A percentile compares a stretch with the other conserved stretches of the same genome.
Evolutionary conservation across 2,888 invertebrate genomes (phyloP).

Genomic region (Cheilosia soror): DNA sequence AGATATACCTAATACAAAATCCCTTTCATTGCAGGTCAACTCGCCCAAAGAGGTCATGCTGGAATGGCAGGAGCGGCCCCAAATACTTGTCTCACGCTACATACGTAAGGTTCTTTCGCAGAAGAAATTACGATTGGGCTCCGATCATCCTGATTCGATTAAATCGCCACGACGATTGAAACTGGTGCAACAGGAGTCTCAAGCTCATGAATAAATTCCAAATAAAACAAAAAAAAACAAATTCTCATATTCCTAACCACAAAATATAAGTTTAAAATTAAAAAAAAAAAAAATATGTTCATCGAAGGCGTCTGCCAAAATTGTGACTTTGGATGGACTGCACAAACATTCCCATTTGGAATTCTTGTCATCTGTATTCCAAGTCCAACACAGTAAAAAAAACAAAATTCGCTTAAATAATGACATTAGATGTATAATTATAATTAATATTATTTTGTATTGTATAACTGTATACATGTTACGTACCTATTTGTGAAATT

Average conservation of each 20-base stretch:
- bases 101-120: conserved; percentile 92
- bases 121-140: conserved; percentile 89
- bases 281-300: conserved; percentile 46
- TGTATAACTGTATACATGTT: conserved; percentile 9
- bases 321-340: conserved; percentile 53
- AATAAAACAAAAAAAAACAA: conserved; percentile 3
- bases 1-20: background rate
- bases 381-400: conserved; percentile 11
- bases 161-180: conserved; percentile 95
- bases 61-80: conserved; percentile 96
- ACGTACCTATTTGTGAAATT: conserved; percentile 44
- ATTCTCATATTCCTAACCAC: conserved; percentile 33
- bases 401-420: conserved; percentile 47
- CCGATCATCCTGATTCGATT: conserved; percentile 90
- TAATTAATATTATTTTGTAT: conserved; percentile 33
- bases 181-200: conserved; percentile 95
- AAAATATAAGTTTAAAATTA: conserved; percentile 35
- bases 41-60: conserved; percentile 94
- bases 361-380: conserved; percentile 2
- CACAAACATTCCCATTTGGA: conserved; percentile 10
- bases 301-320: conserved; percentile 65
- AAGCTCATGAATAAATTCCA: conserved; percentile 91
- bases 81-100: conserved; percentile 91
- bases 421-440: conserved; percentile 63
- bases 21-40: conserved; percentile 86